Evolutionary conservation across 2,113 vertebrate species (phyloP).

Genomic region (Seriola quinqueradiata): DNA sequence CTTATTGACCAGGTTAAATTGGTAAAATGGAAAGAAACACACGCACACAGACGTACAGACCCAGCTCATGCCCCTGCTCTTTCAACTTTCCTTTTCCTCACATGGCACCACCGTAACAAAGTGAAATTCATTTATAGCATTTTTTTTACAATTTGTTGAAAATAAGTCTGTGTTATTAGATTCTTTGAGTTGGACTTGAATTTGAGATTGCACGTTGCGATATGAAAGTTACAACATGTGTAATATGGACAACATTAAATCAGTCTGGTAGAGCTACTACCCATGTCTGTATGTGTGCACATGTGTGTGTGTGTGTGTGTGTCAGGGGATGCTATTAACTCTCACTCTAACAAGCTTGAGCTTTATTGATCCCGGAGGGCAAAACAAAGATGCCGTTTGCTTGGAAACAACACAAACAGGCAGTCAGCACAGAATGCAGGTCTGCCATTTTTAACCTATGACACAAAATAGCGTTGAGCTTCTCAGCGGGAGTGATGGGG

Average conservation of each 20-base stretch:
- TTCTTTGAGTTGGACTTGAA: not conserved
- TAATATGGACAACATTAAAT: not conserved
- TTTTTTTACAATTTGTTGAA: no score
- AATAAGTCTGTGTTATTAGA: not conserved
- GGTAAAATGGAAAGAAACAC: not conserved
- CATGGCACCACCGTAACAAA: not conserved
- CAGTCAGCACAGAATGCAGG: not conserved
- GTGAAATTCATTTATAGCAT: no score
- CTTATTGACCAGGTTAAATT: not conserved
- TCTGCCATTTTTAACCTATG: slow-evolving; percentile 18
- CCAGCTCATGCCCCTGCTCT: not conserved
- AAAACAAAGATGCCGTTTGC: slow-evolving; percentile 28
- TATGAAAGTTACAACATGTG: not conserved
- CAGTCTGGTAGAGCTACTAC: not conserved
- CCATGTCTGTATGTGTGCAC: not conserved
- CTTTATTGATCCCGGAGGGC: slow-evolving; percentile 56
- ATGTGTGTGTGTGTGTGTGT: slow-evolving; percentile 2
- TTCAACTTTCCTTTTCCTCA: not conserved
- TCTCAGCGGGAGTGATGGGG: slow-evolving; percentile 7
- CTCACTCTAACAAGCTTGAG: slow-evolving; percentile 30
- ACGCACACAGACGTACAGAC: no score
- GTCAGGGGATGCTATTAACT: slow-evolving; percentile 37
- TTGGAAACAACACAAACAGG: slow-evolving; percentile 46
- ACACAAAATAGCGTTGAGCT: slow-evolving; percentile 13
- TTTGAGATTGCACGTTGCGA: not conserved